A percentile compares a stretch with the other conserved stretches of the same genome.
phyloP scores from a whole-genome alignment of 1,140 invertebrate genomes.

The Drosophila trapezifrons region DNA sequence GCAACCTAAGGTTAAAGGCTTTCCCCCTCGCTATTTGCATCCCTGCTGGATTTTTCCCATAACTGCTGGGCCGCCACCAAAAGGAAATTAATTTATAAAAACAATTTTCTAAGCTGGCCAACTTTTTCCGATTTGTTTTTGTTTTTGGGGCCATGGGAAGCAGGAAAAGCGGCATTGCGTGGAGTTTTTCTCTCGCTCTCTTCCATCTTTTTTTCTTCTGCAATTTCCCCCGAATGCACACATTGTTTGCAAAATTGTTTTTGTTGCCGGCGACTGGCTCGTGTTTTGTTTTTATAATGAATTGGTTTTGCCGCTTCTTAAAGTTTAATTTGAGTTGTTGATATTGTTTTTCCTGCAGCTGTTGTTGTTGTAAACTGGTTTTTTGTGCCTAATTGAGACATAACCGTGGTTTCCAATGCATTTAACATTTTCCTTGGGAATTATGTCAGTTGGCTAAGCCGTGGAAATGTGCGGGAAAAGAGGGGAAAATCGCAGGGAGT shows the following conservation, averaged over 20 bases:
- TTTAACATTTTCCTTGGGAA: constrained; percentile 74
- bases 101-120: constrained; percentile 46
- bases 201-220: constrained; percentile 1
- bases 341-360: constrained; percentile 23
- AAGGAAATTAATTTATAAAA: constrained; percentile 69
- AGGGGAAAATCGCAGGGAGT: constrained; percentile 8
- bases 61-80: constrained; percentile 33
- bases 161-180: constrained; percentile 62
- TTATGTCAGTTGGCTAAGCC: constrained; percentile 68
- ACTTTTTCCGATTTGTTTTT: constrained; percentile 32
- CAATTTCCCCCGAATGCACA: constrained; percentile 45
- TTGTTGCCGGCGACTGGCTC: constrained; percentile 9
- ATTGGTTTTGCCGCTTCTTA: constrained; percentile 47
- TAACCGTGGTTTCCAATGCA: constrained; percentile 66
- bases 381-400: constrained; percentile 65
- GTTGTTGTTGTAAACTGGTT: constrained; percentile 47
- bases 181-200: constrained; percentile 23
- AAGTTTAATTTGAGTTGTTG: constrained; percentile 25
- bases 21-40: constrained; percentile 24
- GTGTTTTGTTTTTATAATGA: constrained; percentile 41
- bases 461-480: background rate
- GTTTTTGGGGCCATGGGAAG: constrained; percentile 54
- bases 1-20: constrained; percentile 34
- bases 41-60: constrained; percentile 33
- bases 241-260: constrained; percentile 43